These are phyloP conservation scores for Drosophila ohnishii DNA, from an alignment of 1,140 invertebrate genomes.

Conservation along the genomic window DNA sequence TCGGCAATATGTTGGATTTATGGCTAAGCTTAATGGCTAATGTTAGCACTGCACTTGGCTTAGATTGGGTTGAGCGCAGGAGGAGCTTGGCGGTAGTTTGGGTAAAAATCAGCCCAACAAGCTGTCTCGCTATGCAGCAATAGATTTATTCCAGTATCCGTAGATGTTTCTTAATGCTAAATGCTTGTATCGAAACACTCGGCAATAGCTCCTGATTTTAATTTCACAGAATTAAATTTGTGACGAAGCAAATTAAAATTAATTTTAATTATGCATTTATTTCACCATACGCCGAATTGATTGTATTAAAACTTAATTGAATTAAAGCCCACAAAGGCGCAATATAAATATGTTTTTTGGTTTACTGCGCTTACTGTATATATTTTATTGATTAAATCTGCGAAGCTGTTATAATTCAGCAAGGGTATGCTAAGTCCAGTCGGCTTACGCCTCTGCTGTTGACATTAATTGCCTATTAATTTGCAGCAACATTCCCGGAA, in stretches of 20 bases:
- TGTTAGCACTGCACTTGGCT: conserved; percentile 30
- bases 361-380: background rate
- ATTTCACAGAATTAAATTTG: conserved; percentile 11
- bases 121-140: background rate
- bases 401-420: conserved; percentile 30
- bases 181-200: background rate
- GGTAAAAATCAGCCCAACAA: conserved; percentile 4
- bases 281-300: conserved; percentile 27
- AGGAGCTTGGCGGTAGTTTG: background rate
- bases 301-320: conserved; percentile 56
- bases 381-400: conserved; percentile 33
- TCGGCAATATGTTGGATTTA: conserved; percentile 52
- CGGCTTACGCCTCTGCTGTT: conserved; percentile 13
- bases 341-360: conserved; percentile 10
- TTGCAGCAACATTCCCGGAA: conserved; percentile 53
- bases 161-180: background rate
- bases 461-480: conserved; percentile 75
- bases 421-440: conserved; percentile 10
- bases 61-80: background rate
- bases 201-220: background rate
- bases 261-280: conserved; percentile 47
- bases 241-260: conserved; percentile 30
- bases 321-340: conserved; percentile 14
- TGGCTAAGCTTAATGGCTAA: conserved; percentile 55
- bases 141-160: background rate